Conservation (phyloP, 2,113 vertebrate species). For the Leucopsar rothschildi region DNA sequence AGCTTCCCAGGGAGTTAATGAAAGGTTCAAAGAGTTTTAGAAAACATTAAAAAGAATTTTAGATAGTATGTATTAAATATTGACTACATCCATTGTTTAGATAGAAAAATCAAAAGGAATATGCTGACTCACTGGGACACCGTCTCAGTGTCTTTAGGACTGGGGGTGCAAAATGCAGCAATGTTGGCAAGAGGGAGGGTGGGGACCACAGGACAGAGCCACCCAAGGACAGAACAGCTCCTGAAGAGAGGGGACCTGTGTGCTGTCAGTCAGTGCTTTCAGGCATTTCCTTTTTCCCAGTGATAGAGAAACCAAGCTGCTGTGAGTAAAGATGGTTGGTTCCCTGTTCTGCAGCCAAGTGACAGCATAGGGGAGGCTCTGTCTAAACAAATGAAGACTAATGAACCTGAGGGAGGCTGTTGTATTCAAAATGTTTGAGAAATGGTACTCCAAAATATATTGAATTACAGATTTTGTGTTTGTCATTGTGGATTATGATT, state of each 20-base stretch:
- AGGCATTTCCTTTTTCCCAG: not conserved
- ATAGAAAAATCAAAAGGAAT: not conserved
- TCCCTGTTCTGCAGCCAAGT: not conserved
- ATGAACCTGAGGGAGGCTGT: not conserved
- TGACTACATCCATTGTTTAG: not conserved
- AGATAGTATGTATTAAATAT: not conserved
- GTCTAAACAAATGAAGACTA: not conserved
- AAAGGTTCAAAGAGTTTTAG: not conserved
- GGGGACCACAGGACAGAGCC: not conserved
- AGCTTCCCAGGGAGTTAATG: not conserved
- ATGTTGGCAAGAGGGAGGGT: not conserved
- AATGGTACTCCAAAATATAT: not conserved
- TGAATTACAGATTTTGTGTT: not conserved
- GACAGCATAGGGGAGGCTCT: not conserved
- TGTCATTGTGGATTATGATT: not conserved
- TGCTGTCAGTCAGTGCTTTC: not conserved
- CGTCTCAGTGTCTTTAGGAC: not conserved
- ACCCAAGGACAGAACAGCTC: not conserved
- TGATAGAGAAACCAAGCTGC: not conserved
- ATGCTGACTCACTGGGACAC: not conserved
- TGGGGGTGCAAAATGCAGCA: not conserved
- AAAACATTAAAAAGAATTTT: not conserved
- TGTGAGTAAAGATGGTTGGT: accelerated
- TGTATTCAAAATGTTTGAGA: conserved; percentile 15
- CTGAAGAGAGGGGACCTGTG: not conserved